Percentiles rank a stretch among this genome's conserved stretches.
phyloP scores from a whole-genome alignment of 2,888 invertebrate genomes.

The Eilema depressum region DNA sequence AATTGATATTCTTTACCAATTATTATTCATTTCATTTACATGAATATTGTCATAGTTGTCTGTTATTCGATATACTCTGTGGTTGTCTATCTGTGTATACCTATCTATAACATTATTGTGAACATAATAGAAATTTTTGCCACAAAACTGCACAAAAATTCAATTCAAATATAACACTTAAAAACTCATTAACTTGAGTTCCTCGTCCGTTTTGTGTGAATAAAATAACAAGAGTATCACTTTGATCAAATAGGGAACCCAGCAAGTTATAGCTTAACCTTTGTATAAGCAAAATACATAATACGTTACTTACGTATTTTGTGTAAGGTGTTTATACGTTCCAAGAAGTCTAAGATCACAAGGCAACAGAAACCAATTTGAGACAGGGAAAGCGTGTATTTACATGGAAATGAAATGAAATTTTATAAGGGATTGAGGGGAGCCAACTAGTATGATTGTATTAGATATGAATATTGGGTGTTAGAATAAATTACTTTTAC shows the following conservation, averaged over 20 bases:
- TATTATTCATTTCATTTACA: too few relatives aligned
- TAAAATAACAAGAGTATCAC: slow-evolving; percentile 24
- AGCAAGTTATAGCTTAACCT: slow-evolving; percentile 21
- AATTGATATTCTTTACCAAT: neutral
- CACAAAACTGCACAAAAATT: too few relatives aligned
- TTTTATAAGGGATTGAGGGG: slow-evolving; percentile 48
- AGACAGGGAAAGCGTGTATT: slow-evolving; percentile 56
- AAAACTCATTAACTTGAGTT: neutral
- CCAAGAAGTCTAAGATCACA: slow-evolving; percentile 63
- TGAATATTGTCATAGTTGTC: neutral
- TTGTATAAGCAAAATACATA: slow-evolving; percentile 11
- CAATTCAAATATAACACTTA: too few relatives aligned
- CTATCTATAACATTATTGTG: too few relatives aligned
- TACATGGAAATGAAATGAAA: slow-evolving; percentile 62
- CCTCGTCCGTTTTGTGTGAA: neutral
- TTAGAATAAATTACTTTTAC: neutral
- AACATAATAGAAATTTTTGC: too few relatives aligned
- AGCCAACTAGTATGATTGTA: slow-evolving; percentile 1
- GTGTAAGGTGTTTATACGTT: slow-evolving; percentile 57
- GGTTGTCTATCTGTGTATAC: too few relatives aligned
- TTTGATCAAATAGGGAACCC: slow-evolving; percentile 24
- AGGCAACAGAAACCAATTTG: slow-evolving; percentile 63
- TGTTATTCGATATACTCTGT: neutral
- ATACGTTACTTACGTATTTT: slow-evolving; percentile 31
- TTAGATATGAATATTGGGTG: slow-evolving; percentile 6